Evolutionary conservation across 2,888 invertebrate species (phyloP), one percentile per base, ranked within the genome.

Genomic region (Cosmorhoe ocellata): DNA sequence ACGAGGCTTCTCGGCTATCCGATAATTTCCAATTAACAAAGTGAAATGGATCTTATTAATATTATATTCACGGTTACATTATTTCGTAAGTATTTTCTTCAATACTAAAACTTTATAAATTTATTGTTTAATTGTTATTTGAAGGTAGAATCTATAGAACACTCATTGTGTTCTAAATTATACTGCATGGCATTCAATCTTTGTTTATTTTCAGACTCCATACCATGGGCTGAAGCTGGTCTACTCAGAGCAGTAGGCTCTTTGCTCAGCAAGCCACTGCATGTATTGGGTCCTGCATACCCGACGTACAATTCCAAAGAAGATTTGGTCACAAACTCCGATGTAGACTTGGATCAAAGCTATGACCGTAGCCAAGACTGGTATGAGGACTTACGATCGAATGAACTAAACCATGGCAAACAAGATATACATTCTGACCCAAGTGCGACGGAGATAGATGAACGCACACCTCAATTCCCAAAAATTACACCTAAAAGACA

Each of bases 21-120:
- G 18, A 2, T 18, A 18, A 3, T 18, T 4, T 18, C 2, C 18
- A 3, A 12, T 12, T 9, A 12, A 3, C 12, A 1, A 3, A 27
- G 30, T 32, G 34, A 40, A 44, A 53, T 53, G 48, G 31, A 41
- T 11, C 26, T 33, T n/a, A 42, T 42, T 22, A 37, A n/a, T 26
- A 10, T 40, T 11, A 13, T 26, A 18, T 44, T 51, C 11, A 32
- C 30, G 11, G 5, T 43, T 18, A 3, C 47, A 37, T 1, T 47
- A 9, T 37, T 43, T 36, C 3, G 18, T 18, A 18, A 18, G 18
- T 18, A 18, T 18, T 18, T 18, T 18, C 18, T 18, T 18, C n/a
- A n/a, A n/a, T n/a, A n/a, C n/a, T n/a, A n/a, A n/a, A n/a, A n/a
- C n/a, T n/a, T n/a, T n/a, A n/a, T n/a, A n/a, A n/a, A n/a, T n/a